Evolutionary conservation across 1,140 invertebrate species (phyloP), one percentile per base, ranked within the genome.

Genomic region (Cherax destructor): DNA sequence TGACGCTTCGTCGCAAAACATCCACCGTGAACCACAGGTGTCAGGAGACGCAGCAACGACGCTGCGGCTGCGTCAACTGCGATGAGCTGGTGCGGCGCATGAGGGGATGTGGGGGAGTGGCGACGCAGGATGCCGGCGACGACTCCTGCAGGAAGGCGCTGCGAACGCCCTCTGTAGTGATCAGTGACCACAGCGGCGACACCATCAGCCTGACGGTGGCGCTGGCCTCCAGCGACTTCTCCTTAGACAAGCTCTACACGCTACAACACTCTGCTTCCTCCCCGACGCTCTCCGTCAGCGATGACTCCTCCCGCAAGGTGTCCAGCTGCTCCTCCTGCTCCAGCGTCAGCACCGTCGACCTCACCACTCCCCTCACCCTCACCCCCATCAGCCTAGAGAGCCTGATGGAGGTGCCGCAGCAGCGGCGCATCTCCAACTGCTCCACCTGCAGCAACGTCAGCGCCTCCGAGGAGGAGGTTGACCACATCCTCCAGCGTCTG

Each of bases 131-230:
- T n/a, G 65, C 78, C 24, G 30, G 16, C 21, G 30, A 81, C 13
- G 84, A 77, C 2, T 10, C 41, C 0, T 41, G 50, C 41, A 80
- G 76, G 56, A 69, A 52, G 24, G 87, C 74, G 69, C 49, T 92
- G 16, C 52, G 97, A 56, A 97, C 97, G 0, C 97, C 97, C 0
- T 97, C 97, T 30, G 97, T 98, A 24, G 97, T 98, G 4, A 96
- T 98, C 2, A 97, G 97, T 93, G 97, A 98, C 94, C 97, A 97
- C 86, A 92, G 92, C 81, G 92, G 50, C 92, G 94, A 92, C 93
- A 94, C 59, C 94, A 94, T 90, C 90, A 94, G 50, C 93, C 94
- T 81, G 93, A 94, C 76, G 91, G 94, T 92, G 94, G 95, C 88
- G 94, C 94, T 9, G 94, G 95, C 91, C 94, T 94, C 61, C 94